Conservation (phyloP, 2,797 vertebrate species). For the Champsocephalus gunnari region DNA sequence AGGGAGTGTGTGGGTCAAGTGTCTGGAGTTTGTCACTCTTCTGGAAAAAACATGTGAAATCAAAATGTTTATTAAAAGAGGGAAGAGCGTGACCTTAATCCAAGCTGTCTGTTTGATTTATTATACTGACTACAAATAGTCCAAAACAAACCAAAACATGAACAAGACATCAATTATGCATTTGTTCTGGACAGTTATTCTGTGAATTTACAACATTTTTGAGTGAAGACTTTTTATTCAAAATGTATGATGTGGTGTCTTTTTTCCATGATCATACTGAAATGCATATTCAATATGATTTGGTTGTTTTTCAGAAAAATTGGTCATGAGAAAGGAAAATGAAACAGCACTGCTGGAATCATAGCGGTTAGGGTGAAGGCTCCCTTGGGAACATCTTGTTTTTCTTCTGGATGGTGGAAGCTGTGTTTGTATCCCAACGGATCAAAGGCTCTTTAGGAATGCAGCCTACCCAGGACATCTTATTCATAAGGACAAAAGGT, state of each 20-base stretch:
- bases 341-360: background rate
- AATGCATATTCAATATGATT: background rate
- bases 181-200: background rate
- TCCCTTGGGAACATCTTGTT: conserved; percentile 21
- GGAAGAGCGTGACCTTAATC: conserved; percentile 6
- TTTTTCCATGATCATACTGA: background rate
- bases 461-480: conserved; percentile 59
- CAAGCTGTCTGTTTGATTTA: conserved; percentile 5
- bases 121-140: background rate
- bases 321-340: background rate
- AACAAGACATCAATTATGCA: background rate
- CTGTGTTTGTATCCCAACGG: conserved; percentile 46
- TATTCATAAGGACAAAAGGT: conserved; percentile 72
- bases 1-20: background rate
- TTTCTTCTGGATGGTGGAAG: background rate
- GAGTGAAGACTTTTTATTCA: background rate
- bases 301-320: background rate
- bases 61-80: background rate
- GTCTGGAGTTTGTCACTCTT: conserved; percentile 12
- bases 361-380: background rate
- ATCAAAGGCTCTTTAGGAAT: conserved; percentile 68
- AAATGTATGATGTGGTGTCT: background rate
- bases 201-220: background rate
- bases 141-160: background rate
- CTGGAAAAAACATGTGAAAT: background rate